Evolutionary conservation across 2,113 vertebrate species (phyloP), one percentile per base, ranked within the genome.

Genomic region (Tor tambroides): DNA sequence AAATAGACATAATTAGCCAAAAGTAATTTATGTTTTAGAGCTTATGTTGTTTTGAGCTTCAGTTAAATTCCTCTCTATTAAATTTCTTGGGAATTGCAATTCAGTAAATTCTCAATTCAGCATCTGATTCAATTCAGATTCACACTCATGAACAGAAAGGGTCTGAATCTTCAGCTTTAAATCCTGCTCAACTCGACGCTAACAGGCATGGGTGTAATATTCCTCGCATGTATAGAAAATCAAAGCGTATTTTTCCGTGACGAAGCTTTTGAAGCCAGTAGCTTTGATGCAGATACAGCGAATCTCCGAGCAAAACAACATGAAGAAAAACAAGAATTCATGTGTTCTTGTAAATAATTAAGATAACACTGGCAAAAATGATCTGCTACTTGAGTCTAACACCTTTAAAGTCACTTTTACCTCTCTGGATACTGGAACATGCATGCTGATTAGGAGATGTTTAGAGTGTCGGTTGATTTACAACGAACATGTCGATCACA

Each of bases 391-490:
- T 19, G 67, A 71, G 67, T 71, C 30, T 19, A 38, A 41, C 28
- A 61, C 38, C 74, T 65, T 85, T 35, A 14, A 46, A 78, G 26
- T 65, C 32, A 85, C 54, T 1, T 28, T 26, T 46, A 19, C 30
- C 28, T 28, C 63, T 71, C 35, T 81, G 38, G 59, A 65, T 17
- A 80, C 49, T 17, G 8, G 23, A 63, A 11, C 54, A n/a, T 93
- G 93, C 94, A 94, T 95, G 93, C 69, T 89, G 35, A 41, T 91
- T 79, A 87, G 41, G 86, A 87, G 89, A 86, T 82, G 84, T 86
- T 85, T 90, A 78, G 28, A 76, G 71, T 86, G 87, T 89, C 74
- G 81, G 75, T 6, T 35, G 67, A 67, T 67, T 67, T 67, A 6
- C 28, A 38, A 38, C 19, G 21, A 71, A 69, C 59, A 54, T 2